A percentile compares a stretch with the other conserved stretches of the same genome.
Evolutionary conservation across 2,113 vertebrate species (phyloP).

Genomic region (Lepisosteus osseus): DNA sequence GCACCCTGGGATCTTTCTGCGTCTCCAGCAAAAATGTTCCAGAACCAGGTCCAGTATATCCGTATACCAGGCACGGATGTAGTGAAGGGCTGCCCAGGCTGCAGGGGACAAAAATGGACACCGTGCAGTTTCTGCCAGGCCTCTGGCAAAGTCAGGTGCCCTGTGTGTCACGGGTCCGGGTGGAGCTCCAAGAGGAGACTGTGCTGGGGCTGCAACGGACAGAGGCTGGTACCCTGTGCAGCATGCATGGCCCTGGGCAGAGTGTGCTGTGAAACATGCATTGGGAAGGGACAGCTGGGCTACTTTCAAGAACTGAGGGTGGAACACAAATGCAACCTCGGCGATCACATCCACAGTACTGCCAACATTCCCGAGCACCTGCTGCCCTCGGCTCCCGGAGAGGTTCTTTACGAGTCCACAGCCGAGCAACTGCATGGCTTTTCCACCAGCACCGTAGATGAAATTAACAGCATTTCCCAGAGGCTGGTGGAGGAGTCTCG

Average conservation of each 20-base stretch:
- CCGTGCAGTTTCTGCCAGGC: neutral
- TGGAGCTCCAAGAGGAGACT: neutral
- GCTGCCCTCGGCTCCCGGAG: neutral
- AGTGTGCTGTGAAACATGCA: constrained; percentile 19
- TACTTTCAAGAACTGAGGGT: constrained; percentile 21
- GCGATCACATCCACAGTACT: neutral
- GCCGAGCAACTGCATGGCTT: neutral
- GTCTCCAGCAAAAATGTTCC: constrained; percentile 16
- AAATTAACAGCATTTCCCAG: constrained; percentile 6
- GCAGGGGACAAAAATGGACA: constrained; percentile 8
- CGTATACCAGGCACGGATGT: constrained; percentile 11
- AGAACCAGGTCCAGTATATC: constrained; percentile 10
- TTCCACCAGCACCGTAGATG: neutral
- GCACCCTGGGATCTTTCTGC: constrained; percentile 5
- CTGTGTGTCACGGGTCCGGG: neutral
- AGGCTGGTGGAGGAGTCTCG: neutral
- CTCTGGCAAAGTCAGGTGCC: neutral
- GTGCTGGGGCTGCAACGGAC: constrained; percentile 11
- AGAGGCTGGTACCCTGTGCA: constrained; percentile 9
- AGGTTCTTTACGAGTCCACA: neutral
- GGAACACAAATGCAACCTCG: neutral
- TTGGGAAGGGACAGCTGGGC: constrained; percentile 19
- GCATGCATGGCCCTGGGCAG: constrained; percentile 20
- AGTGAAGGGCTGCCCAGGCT: neutral
- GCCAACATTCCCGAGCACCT: neutral